A percentile compares a stretch with the other conserved stretches of the same genome.
Conservation (phyloP, 2,888 invertebrate species). For the Temnothorax rugatulus region DNA sequence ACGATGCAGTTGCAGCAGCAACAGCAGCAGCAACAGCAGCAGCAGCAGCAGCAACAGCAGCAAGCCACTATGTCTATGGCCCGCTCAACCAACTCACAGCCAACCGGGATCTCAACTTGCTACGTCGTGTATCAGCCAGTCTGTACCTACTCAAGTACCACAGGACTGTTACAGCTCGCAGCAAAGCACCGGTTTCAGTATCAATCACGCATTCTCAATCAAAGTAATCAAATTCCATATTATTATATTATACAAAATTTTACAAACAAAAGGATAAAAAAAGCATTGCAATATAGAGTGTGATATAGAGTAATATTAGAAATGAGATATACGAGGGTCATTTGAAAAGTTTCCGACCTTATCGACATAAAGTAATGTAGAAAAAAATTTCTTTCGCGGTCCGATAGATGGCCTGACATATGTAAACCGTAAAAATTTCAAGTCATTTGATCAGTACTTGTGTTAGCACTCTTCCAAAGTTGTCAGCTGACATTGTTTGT, state of each 20-base stretch:
- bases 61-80: conserved; percentile 84
- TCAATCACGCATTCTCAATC: conserved; percentile 79
- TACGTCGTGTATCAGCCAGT: conserved; percentile 81
- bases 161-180: conserved; percentile 83
- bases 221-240: conserved; percentile 70
- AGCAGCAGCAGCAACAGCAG: conserved; percentile 77
- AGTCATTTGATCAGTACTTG: too few species aligned
- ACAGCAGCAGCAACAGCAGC: conserved; percentile 79
- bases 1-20: conserved; percentile 74
- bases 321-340: not conserved
- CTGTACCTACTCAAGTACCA: conserved; percentile 82
- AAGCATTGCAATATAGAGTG: not conserved
- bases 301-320: not conserved
- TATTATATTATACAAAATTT: conserved; percentile 15
- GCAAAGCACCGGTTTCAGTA: conserved; percentile 79
- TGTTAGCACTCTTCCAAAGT: too few species aligned
- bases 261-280: not conserved
- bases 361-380: too few species aligned
- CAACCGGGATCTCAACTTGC: conserved; percentile 81
- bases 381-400: too few species aligned
- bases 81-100: conserved; percentile 79
- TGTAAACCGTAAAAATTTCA: too few species aligned
- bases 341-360: too few species aligned
- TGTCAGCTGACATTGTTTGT: too few species aligned
- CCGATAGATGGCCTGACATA: too few species aligned